Conservation (phyloP, 2,888 invertebrate genomes). For the Amphipoea lucens region DNA sequence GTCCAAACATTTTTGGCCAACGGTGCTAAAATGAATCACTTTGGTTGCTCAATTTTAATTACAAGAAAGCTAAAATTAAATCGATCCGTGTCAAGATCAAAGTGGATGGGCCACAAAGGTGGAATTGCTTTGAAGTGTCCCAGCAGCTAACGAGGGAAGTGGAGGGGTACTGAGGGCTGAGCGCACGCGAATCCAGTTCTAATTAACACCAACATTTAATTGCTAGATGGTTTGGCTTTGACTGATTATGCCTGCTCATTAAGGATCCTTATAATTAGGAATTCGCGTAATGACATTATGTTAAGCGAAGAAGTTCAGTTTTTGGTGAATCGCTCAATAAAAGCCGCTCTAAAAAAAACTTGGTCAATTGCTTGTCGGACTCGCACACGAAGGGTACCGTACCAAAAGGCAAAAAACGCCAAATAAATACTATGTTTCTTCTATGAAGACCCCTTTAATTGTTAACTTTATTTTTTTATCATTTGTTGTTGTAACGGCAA, state of each 20-base stretch:
- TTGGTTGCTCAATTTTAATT: constrained; percentile 81
- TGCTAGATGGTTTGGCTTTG: constrained; percentile 71
- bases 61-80: constrained; percentile 80
- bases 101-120: constrained; percentile 80
- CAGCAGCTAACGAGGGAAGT: constrained; percentile 74
- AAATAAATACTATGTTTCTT: too few relatives aligned
- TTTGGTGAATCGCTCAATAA: background rate
- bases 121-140: constrained; percentile 82
- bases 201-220: constrained; percentile 75
- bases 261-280: constrained; percentile 39
- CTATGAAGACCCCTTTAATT: too few relatives aligned
- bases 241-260: constrained; percentile 67
- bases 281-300: constrained; percentile 36
- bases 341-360: too few relatives aligned
- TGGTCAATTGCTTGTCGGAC: too few relatives aligned
- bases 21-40: constrained; percentile 70
- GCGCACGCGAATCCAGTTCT: constrained; percentile 72
- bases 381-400: too few relatives aligned
- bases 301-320: background rate
- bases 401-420: too few relatives aligned
- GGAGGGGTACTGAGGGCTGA: constrained; percentile 49
- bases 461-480: too few relatives aligned
- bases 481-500: too few relatives aligned
- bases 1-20: constrained; percentile 51
- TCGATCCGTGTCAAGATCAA: constrained; percentile 83